phyloP scores from a whole-genome alignment of 1,140 invertebrate genomes.

The Druon quercuslanigerum region DNA sequence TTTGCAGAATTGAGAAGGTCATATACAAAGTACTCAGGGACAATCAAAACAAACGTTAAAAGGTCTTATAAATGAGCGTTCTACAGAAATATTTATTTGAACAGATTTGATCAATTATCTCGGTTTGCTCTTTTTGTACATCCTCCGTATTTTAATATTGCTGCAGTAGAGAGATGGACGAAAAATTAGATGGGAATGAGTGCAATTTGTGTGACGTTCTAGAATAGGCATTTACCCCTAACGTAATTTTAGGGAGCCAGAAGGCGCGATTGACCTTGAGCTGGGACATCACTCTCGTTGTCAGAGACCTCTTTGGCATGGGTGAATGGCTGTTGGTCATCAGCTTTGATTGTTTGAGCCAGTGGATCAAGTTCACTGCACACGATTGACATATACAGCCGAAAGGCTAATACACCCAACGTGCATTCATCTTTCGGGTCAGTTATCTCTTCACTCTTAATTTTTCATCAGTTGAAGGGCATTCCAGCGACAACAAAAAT shows the following conservation, averaged over 20 bases:
- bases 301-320: slow-evolving; percentile 55
- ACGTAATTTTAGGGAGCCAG: slow-evolving; percentile 55
- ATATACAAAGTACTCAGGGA: too few species aligned
- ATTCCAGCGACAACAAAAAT: neutral
- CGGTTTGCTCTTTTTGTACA: too few species aligned
- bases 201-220: too few species aligned
- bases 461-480: slow-evolving; percentile 22
- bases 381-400: slow-evolving; percentile 36
- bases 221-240: slow-evolving; percentile 38
- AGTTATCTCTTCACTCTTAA: slow-evolving; percentile 25
- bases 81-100: too few species aligned
- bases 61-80: too few species aligned
- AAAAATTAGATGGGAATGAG: too few species aligned
- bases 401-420: slow-evolving; percentile 25
- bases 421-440: slow-evolving; percentile 27
- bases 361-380: slow-evolving; percentile 46
- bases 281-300: slow-evolving; percentile 49
- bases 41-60: too few species aligned
- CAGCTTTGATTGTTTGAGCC: slow-evolving; percentile 53
- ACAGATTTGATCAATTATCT: too few species aligned
- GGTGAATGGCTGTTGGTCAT: slow-evolving; percentile 55
- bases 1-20: too few species aligned
- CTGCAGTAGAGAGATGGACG: too few species aligned
- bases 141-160: too few species aligned
- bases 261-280: slow-evolving; percentile 56